Base-by-base conservation (phyloP, 2,113 vertebrate genomes). In the Eublepharis macularius region DNA sequence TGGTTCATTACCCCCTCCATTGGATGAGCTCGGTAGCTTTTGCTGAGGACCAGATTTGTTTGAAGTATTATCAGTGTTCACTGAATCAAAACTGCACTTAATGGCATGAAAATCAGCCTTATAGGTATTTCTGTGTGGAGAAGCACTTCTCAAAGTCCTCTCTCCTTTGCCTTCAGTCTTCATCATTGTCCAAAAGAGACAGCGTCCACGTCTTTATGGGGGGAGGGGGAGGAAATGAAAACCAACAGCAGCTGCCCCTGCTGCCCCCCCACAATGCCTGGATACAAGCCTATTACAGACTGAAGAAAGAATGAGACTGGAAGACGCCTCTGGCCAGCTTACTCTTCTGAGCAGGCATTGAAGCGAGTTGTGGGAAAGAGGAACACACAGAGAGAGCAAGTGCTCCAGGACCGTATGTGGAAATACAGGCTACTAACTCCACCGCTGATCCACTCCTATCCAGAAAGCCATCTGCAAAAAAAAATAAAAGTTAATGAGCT, bases 31-130 rank as follows among this genome's bases (percentile, higher is more conserved):
- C 80, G 91, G 96, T 76, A 94, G 78, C 90, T 94, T 96, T 86
- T 94, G 94, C 78, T 94, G 92, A 83, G 93, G 90, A 21, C 87
- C 47, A 26, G 93, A 79, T 89, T 94, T 96, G 60, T 69, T 93
- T 76, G 96, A 90, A 60, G 95, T 1, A 0, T 94, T 95, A 94
- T 96, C 96, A 84, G 91, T 97, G 87, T 92, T 98, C 43, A 96
- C 34, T 17, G 97, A 97, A 94, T 98, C 98, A 92, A 98, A 98
- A 83, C 97, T 95, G 92, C 98, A 98, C 88, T 98, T 98, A 90
- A 98, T 98, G 80, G 98, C 96, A 87, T 98, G 98, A 88, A 98
- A 98, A 94, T 98, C 98, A 0, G 98, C 96, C 93, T 98, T 98
- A 94, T 98, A 98, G 2, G 98, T 95, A 82, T 98, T 98, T 95